Evolutionary conservation across 1,140 invertebrate genomes (phyloP).

Genomic region (Anoplolepis gracilipes): DNA sequence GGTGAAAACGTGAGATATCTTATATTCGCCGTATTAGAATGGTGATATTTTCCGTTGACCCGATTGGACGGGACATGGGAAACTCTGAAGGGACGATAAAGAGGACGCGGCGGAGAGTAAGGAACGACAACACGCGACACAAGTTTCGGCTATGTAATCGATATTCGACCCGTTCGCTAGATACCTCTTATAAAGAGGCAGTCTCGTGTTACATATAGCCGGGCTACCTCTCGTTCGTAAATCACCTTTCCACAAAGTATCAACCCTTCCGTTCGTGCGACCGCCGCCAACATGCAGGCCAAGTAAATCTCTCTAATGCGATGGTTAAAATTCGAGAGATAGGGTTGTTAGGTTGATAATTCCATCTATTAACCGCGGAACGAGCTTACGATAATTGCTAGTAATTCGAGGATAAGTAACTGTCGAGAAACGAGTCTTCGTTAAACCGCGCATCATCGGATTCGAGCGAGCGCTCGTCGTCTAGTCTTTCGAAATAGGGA

Average conservation of each 20-base stretch:
- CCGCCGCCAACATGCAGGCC: not conserved
- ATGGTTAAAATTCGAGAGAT: conserved; percentile 28
- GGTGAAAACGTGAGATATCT: not conserved
- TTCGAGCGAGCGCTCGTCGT: too few relatives aligned
- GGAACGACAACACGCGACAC: conserved; percentile 53
- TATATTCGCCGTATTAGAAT: not conserved
- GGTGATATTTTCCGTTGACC: conserved; percentile 43
- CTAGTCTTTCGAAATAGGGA: not conserved
- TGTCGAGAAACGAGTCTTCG: not conserved
- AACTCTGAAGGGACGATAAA: not conserved
- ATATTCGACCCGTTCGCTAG: conserved; percentile 57
- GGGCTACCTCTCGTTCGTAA: conserved; percentile 24
- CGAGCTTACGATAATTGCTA: conserved; percentile 41
- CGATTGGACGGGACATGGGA: conserved; percentile 5
- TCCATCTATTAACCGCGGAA: conserved; percentile 27
- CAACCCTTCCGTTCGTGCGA: conserved; percentile 15
- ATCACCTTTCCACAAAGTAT: conserved; percentile 39
- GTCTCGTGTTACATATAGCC: conserved; percentile 17
- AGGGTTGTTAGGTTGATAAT: conserved; percentile 31
- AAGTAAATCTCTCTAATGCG: conserved; percentile 49
- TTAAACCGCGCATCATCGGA: conserved; percentile 35
- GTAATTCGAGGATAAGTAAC: conserved; percentile 1
- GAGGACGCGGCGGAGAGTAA: not conserved
- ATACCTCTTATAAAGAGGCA: conserved; percentile 50
- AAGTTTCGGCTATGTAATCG: conserved; percentile 59